Evolutionary conservation across 2,888 invertebrate genomes (phyloP).

Genomic region (Drosophila tripunctata): DNA sequence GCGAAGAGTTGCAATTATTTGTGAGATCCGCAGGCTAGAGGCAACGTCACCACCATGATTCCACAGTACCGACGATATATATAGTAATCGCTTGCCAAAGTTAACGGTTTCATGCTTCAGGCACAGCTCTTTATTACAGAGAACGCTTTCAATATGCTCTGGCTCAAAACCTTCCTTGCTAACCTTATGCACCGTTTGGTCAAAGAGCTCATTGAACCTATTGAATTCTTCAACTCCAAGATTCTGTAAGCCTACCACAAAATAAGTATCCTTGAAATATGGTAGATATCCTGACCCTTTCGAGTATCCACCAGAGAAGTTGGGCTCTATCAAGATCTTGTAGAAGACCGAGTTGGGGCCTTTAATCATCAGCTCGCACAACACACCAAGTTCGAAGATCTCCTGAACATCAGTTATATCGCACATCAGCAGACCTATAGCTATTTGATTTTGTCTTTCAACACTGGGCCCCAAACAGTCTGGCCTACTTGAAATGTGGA

Average conservation of each 20-base stretch:
- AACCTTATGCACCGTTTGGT: constrained; percentile 90
- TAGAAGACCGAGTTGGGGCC: constrained; percentile 97
- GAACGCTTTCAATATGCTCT: constrained; percentile 92
- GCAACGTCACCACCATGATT: constrained; percentile 93
- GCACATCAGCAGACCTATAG: constrained; percentile 91
- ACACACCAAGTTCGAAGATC: constrained; percentile 90
- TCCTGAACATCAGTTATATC: constrained; percentile 91
- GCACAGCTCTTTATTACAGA: constrained; percentile 93
- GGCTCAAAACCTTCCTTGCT: constrained; percentile 91
- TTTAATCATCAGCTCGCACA: constrained; percentile 91
- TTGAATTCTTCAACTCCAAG: constrained; percentile 90
- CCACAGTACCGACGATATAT: constrained; percentile 92
- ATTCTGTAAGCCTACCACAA: constrained; percentile 94
- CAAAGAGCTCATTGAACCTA: constrained; percentile 88
- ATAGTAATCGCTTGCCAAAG: constrained; percentile 92
- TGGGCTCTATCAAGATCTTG: constrained; percentile 93
- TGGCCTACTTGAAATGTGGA: constrained; percentile 88
- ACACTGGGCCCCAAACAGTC: constrained; percentile 93
- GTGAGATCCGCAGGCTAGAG: constrained; percentile 89
- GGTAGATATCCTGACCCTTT: constrained; percentile 92
- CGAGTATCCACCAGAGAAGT: constrained; percentile 94
- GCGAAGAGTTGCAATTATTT: constrained; percentile 88
- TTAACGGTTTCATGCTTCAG: constrained; percentile 94
- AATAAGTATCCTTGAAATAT: constrained; percentile 92
- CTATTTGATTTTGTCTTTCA: constrained; percentile 93